Base-by-base conservation (phyloP, 2,113 vertebrate genomes). In the Promerops cafer region DNA sequence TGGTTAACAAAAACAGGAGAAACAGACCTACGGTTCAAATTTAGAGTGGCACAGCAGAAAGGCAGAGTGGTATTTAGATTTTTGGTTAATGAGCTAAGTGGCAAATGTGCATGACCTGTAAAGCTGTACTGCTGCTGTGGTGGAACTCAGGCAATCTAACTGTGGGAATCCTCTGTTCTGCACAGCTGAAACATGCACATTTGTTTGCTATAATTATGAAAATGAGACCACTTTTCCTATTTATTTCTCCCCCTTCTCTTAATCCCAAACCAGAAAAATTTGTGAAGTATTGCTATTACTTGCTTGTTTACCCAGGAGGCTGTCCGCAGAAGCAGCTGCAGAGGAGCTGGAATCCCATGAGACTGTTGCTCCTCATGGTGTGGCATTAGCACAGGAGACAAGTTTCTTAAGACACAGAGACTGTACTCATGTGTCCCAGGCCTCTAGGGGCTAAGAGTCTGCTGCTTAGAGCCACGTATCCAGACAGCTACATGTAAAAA, bases 401-500 rank as follows among this genome's bases (percentile, higher is more conserved):
- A 50, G 22, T 68, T 75, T 35, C 61, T 50, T 59, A 37, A 57
- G 33, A 61, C 30, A 53, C 5, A 0, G 44, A 83, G 26, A 16
- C 49, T 20, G 21, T 22, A 44, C 22, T 82, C 30, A 8, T 2
- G 8, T 3, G 7, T 33, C 21, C 13, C 6, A 9, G 18, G 26
- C 45, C 54, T 59, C 50, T 13, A 8, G 24, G 11, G 35, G 3
- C 16, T 31, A 69, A 23, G 12, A 47, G 40, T 8, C 53, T 56
- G 49, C 24, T 28, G 7, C 49, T 53, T 49, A 82, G 21, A 89
- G 40, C 9, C 13, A 44, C 1, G 2, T 42, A 39, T 16, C 14
- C 31, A 47, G 42, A 47, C 35, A 90, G 42, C 15, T 27, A 44
- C 1, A 0, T 0, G 1, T 16, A 13, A 57, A 65, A 71, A 71